A percentile compares a stretch with the other conserved stretches of the same genome.
phyloP scores from a whole-genome alignment of 2,797 vertebrate species.

The Takifugu ocellatus region DNA sequence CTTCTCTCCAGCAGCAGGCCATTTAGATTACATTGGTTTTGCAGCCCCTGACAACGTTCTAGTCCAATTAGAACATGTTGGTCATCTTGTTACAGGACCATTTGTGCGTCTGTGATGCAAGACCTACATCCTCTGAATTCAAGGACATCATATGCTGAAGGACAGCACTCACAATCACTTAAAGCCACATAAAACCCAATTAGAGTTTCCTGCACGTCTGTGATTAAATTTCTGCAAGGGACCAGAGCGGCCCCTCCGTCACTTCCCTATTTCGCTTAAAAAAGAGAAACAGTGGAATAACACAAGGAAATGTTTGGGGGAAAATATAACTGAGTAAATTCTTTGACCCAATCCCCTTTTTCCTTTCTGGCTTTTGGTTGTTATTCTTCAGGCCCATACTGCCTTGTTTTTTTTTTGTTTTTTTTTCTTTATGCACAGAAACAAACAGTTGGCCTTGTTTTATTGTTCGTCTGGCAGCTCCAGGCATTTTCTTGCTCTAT shows the following conservation, averaged over 20 bases:
- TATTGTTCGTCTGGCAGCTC: constrained; percentile 53
- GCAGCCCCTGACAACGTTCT: constrained; percentile 25
- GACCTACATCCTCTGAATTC: constrained; percentile 38
- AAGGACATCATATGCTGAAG: constrained; percentile 56
- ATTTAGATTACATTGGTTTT: constrained; percentile 26
- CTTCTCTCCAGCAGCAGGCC: constrained; percentile 5
- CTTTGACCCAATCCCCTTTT: constrained; percentile 8
- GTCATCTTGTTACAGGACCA: constrained; percentile 57
- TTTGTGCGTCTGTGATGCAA: constrained; percentile 44
- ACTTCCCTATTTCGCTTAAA: constrained; percentile 16
- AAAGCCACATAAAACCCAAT: constrained; percentile 65
- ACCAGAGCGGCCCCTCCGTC: constrained; percentile 24
- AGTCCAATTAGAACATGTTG: constrained; percentile 52
- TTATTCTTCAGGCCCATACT: too few species aligned
- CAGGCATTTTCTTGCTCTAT: constrained; percentile 44
- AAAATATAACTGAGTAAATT: constrained; percentile 4
- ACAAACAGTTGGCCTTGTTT: constrained; percentile 48
- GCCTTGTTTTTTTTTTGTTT: too few species aligned
- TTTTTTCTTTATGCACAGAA: constrained; percentile 19
- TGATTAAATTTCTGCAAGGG: constrained; percentile 57
- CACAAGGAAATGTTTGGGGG: constrained; percentile 12
- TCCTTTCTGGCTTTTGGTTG: constrained; percentile 5
- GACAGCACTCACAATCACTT: constrained; percentile 54
- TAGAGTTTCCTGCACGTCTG: constrained; percentile 56
- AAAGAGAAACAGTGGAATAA: constrained; percentile 13